Percentiles rank a stretch among this genome's conserved stretches.
Evolutionary conservation across 2,113 vertebrate genomes (phyloP).

Genomic region (Sisor rabdophorus): DNA sequence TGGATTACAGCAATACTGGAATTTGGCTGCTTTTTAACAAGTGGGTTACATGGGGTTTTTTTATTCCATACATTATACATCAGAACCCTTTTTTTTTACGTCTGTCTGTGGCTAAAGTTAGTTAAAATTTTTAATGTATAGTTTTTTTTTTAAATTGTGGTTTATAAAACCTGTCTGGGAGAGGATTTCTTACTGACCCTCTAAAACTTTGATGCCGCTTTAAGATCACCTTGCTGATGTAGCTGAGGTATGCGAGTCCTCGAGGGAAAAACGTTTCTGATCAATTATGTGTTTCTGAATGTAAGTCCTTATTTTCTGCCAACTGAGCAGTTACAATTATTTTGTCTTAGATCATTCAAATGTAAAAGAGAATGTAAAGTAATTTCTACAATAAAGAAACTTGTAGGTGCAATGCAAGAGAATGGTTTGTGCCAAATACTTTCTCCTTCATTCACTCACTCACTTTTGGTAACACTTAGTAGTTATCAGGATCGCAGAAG

Average conservation of each 20-base stretch:
- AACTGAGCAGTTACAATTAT: not conserved
- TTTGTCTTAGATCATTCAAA: not conserved
- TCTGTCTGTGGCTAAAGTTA: too few species aligned
- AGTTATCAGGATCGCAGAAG: too few species aligned
- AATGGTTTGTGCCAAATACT: not conserved
- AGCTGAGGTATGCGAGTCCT: not conserved
- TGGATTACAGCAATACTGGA: not conserved
- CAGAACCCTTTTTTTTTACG: too few species aligned
- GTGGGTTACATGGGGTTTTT: conserved; percentile 8
- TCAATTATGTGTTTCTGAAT: not conserved
- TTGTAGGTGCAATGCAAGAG: not conserved
- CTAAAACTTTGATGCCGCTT: not conserved
- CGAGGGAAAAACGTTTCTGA: not conserved
- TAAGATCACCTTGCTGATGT: not conserved
- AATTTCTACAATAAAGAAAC: conserved; percentile 12
- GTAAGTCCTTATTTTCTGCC: not conserved
- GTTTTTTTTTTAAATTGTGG: too few species aligned
- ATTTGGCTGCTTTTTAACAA: not conserved
- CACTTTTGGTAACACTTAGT: not conserved
- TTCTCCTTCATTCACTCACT: not conserved
- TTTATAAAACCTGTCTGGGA: not conserved
- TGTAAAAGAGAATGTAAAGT: not conserved
- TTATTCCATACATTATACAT: too few species aligned
- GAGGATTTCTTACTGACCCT: not conserved
- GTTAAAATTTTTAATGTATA: too few species aligned